Evolutionary conservation across 1,140 invertebrate species (phyloP).

Genomic region (Bombus sylvicola): DNA sequence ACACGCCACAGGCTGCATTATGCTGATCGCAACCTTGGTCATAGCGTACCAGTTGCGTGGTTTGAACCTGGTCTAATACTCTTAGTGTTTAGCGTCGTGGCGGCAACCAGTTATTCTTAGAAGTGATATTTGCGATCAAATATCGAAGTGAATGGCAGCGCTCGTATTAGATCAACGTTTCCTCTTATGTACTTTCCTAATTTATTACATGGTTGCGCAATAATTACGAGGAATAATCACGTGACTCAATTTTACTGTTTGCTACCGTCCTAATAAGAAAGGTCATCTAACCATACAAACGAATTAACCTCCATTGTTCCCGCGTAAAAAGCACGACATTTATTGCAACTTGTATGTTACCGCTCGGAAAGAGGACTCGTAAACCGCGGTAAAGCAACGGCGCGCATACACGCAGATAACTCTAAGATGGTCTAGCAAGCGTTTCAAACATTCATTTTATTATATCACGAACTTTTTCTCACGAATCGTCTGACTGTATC

Average conservation of each 20-base stretch:
- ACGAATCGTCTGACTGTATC: slow-evolving; percentile 24
- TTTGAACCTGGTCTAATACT: no score
- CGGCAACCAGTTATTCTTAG: not conserved
- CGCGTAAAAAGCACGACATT: not conserved
- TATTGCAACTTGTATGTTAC: not conserved
- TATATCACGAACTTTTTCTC: slow-evolving; percentile 17
- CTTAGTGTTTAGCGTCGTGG: not conserved
- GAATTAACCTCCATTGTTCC: slow-evolving; percentile 44
- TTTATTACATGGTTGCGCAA: not conserved
- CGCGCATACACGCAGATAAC: not conserved
- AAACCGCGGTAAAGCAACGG: not conserved
- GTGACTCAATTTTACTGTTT: slow-evolving; percentile 6
- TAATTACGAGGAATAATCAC: slow-evolving; percentile 19
- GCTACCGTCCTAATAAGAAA: not conserved
- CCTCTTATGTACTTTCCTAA: not conserved
- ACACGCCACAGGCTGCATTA: not conserved
- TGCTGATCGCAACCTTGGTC: no score
- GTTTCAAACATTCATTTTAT: slow-evolving; percentile 21
- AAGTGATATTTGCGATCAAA: not conserved
- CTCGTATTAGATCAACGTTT: not conserved
- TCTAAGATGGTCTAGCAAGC: not conserved
- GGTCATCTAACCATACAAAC: slow-evolving; percentile 5
- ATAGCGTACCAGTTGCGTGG: no score
- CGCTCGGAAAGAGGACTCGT: not conserved
- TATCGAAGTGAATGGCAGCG: not conserved